Conservation (phyloP, 1,140 invertebrate species). For the Zaprionus kolodkinae region DNA sequence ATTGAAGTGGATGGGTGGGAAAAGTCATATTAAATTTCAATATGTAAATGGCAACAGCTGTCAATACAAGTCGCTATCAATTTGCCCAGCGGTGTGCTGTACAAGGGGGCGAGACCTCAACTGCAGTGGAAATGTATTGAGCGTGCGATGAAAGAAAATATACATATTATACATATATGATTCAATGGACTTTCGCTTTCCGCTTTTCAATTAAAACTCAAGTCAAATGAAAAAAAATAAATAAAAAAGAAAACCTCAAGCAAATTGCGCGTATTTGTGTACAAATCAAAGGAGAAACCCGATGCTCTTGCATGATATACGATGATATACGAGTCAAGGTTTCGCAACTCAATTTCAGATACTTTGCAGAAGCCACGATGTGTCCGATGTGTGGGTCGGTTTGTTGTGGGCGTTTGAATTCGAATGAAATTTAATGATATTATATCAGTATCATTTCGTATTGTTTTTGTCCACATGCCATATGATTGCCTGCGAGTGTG, state of each 20-base stretch:
- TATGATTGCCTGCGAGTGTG: neutral
- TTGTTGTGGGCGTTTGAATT: slow-evolving; percentile 40
- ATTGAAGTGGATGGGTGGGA: neutral
- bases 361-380: slow-evolving; percentile 35
- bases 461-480: slow-evolving; percentile 37
- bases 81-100: neutral
- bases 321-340: slow-evolving; percentile 52
- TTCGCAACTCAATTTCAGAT: slow-evolving; percentile 55
- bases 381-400: slow-evolving; percentile 53
- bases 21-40: slow-evolving; percentile 20
- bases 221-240: neutral
- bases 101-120: slow-evolving; percentile 15
- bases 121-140: slow-evolving; percentile 15
- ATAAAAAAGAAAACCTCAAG: slow-evolving; percentile 14
- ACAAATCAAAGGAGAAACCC: slow-evolving; percentile 50
- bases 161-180: neutral
- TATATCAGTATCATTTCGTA: slow-evolving; percentile 60
- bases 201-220: slow-evolving; percentile 64
- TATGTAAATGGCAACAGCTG: slow-evolving; percentile 17
- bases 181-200: slow-evolving; percentile 55
- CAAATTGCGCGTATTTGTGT: slow-evolving; percentile 33
- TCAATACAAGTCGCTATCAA: slow-evolving; percentile 3
- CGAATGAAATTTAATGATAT: slow-evolving; percentile 71
- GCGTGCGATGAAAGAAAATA: slow-evolving; percentile 32
- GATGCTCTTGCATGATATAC: slow-evolving; percentile 21